A percentile compares a stretch with the other conserved stretches of the same genome.
Evolutionary conservation across 2,888 invertebrate species (phyloP).

Genomic region (Helicoverpa assulta): DNA sequence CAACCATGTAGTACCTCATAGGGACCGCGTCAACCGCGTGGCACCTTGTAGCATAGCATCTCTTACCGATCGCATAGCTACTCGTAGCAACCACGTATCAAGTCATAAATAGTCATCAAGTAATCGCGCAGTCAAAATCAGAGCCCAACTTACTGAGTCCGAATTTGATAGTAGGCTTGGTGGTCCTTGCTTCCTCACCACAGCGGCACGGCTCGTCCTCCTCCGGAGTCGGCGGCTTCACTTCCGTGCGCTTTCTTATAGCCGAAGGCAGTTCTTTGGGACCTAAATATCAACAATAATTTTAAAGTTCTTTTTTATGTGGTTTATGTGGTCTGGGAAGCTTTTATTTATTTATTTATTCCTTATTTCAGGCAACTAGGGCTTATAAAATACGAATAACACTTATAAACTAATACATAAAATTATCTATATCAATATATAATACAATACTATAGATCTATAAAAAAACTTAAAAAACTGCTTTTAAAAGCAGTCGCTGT

Average conservation of each 20-base stretch:
- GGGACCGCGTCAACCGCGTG: background rate
- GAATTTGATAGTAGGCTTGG: background rate
- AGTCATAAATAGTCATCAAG: too few relatives aligned
- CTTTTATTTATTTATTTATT: too few relatives aligned
- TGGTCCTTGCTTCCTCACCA: background rate
- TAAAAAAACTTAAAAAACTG: too few relatives aligned
- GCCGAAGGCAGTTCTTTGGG: slow-evolving; percentile 75
- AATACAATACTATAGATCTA: too few relatives aligned
- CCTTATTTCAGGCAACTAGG: too few relatives aligned
- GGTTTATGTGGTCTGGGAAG: too few relatives aligned
- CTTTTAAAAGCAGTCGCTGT: too few relatives aligned
- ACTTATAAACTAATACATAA: too few relatives aligned
- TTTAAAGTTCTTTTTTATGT: background rate
- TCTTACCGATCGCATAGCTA: background rate
- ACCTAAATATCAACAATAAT: slow-evolving; percentile 57
- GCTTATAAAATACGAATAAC: too few relatives aligned
- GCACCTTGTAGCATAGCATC: background rate
- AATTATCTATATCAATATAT: too few relatives aligned
- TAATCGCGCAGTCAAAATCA: background rate
- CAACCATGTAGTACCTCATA: background rate
- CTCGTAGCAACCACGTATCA: background rate
- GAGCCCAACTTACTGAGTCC: background rate
- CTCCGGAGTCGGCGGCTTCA: slow-evolving; percentile 31
- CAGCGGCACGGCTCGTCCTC: slow-evolving; percentile 68
- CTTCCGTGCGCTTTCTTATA: slow-evolving; percentile 67